phyloP scores from a whole-genome alignment of 2,888 invertebrate genomes.

The Drosophila stalkeri region DNA sequence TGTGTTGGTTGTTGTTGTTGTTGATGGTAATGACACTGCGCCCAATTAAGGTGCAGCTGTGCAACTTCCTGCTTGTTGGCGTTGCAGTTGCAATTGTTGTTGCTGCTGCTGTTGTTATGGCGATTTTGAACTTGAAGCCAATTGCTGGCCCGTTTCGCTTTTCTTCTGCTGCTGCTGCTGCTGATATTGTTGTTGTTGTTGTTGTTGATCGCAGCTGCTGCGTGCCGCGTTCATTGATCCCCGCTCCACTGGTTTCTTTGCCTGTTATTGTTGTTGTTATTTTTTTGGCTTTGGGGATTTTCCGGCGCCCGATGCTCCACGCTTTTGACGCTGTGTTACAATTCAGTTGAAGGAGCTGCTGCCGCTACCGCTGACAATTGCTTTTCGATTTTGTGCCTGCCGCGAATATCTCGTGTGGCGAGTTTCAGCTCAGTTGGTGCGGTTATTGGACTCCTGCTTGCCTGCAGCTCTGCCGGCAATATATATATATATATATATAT shows the following conservation, averaged over 20 bases:
- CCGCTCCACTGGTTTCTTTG: slow-evolving; percentile 51
- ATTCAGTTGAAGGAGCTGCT: slow-evolving; percentile 55
- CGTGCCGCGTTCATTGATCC: slow-evolving; percentile 78
- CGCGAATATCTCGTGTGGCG: slow-evolving; percentile 77
- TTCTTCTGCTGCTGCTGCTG: slow-evolving; percentile 43
- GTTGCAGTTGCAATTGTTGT: slow-evolving; percentile 24
- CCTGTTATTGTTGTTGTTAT: slow-evolving; percentile 25
- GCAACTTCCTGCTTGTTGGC: slow-evolving; percentile 72
- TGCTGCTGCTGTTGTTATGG: slow-evolving; percentile 42
- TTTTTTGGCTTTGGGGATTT: slow-evolving; percentile 65
- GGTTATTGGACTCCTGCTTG: slow-evolving; percentile 80
- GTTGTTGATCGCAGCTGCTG: slow-evolving; percentile 68
- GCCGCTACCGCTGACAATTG: slow-evolving; percentile 43
- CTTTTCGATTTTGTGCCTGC: slow-evolving; percentile 64
- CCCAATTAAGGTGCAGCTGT: slow-evolving; percentile 75
- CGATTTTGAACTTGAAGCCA: slow-evolving; percentile 70
- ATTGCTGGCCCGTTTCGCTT: slow-evolving; percentile 63
- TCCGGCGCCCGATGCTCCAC: slow-evolving; percentile 61
- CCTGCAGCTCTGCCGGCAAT: slow-evolving; percentile 30
- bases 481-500: slow-evolving; percentile 5
- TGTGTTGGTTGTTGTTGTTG: slow-evolving; percentile 10
- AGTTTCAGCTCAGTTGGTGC: slow-evolving; percentile 62
- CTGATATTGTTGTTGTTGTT: slow-evolving; percentile 43
- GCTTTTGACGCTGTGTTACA: slow-evolving; percentile 61
- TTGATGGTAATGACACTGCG: slow-evolving; percentile 72